phyloP scores from a whole-genome alignment of 1,140 invertebrate species.

The Tachypleus tridentatus region DNA sequence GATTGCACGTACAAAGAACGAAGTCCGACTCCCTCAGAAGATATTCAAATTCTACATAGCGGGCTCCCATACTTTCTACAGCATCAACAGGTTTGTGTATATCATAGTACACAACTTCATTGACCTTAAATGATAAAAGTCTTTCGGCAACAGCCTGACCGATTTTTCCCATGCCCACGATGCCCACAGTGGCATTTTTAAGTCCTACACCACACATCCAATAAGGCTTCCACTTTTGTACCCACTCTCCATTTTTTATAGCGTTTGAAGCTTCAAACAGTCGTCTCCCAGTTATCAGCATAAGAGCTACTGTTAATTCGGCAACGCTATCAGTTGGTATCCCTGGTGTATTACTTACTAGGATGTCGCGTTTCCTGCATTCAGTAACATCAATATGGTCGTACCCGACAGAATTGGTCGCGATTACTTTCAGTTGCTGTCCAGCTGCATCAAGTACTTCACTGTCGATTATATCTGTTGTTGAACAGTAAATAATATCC shows the following conservation, averaged over 20 bases:
- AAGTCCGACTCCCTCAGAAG: slow-evolving; percentile 62
- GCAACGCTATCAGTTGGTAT: slow-evolving; percentile 20
- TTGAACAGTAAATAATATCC: slow-evolving; percentile 63
- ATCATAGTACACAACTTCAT: slow-evolving; percentile 30
- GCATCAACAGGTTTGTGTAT: slow-evolving; percentile 17
- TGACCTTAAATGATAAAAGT: slow-evolving; percentile 28
- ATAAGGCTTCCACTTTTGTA: background rate
- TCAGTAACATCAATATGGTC: slow-evolving; percentile 39
- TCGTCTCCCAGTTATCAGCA: slow-evolving; percentile 15
- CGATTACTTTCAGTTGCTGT: slow-evolving; percentile 60
- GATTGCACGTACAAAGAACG: slow-evolving; percentile 54
- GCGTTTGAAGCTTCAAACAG: slow-evolving; percentile 14
- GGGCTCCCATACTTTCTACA: slow-evolving; percentile 46
- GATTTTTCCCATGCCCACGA: background rate
- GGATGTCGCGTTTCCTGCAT: slow-evolving; percentile 21
- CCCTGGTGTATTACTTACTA: slow-evolving; percentile 17
- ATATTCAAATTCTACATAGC: slow-evolving; percentile 52
- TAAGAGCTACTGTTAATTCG: slow-evolving; percentile 18
- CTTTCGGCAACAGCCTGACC: slow-evolving; percentile 33
- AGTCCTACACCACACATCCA: slow-evolving; percentile 11
- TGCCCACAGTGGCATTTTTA: slow-evolving; percentile 8
- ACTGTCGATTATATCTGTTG: slow-evolving; percentile 72
- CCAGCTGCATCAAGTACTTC: slow-evolving; percentile 35
- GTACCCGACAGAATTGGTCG: slow-evolving; percentile 75
- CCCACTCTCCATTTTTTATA: slow-evolving; percentile 12